A percentile compares a stretch with the other conserved stretches of the same genome.
These are phyloP conservation scores for Atrina japonica DNA, from an alignment of 2,888 invertebrate genomes.

Conservation along the genomic window DNA sequence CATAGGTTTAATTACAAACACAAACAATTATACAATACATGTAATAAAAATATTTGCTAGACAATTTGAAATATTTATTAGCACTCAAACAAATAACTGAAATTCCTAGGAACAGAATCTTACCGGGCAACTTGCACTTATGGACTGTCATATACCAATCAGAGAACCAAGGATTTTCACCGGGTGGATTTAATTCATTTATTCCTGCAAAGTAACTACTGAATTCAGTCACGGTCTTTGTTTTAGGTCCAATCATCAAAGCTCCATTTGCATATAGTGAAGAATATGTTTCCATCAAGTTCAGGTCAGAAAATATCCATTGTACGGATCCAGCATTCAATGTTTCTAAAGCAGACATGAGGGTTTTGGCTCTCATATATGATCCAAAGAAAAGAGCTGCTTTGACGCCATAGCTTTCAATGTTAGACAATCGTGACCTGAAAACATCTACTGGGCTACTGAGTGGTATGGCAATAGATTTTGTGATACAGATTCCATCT, in stretches of 20 bases:
- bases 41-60: too few relatives aligned
- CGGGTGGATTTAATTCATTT: slow-evolving; percentile 48
- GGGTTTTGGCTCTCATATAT: slow-evolving; percentile 36
- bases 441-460: slow-evolving; percentile 35
- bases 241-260: slow-evolving; percentile 55
- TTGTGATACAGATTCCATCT: slow-evolving; percentile 64
- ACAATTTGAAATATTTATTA: too few relatives aligned
- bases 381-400: slow-evolving; percentile 60
- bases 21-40: too few relatives aligned
- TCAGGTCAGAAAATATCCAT: slow-evolving; percentile 67
- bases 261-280: slow-evolving; percentile 52
- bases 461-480: slow-evolving; percentile 49
- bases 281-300: slow-evolving; percentile 44
- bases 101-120: too few relatives aligned
- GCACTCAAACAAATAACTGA: too few relatives aligned
- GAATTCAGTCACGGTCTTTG: slow-evolving; percentile 64
- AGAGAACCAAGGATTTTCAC: slow-evolving; percentile 72
- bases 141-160: slow-evolving; percentile 76
- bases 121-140: slow-evolving; percentile 50
- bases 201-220: slow-evolving; percentile 63
- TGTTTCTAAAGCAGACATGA: slow-evolving; percentile 46
- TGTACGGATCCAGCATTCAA: slow-evolving; percentile 53
- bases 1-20: too few relatives aligned
- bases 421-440: slow-evolving; percentile 33
- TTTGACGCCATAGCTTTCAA: slow-evolving; percentile 49